Evolutionary conservation across 2,888 invertebrate species (phyloP).

Genomic region (Catocala nupta): DNA sequence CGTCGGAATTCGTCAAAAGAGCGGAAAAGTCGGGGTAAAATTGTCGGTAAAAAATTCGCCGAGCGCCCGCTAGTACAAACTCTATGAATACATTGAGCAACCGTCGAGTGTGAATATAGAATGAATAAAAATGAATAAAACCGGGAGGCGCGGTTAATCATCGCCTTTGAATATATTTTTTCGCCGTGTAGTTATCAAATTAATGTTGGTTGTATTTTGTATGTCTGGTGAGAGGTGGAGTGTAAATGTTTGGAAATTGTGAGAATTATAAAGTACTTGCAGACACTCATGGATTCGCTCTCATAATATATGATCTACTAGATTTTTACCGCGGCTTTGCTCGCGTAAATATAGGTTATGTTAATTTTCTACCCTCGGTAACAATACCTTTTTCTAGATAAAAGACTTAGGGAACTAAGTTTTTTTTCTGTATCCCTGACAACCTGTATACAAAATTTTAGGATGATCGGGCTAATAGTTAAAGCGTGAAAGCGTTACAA

Average conservation of each 20-base stretch:
- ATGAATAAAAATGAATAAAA: constrained; percentile 78
- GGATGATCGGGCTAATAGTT: no score
- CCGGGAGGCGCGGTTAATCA: constrained; percentile 70
- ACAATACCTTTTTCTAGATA: no score
- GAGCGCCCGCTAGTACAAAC: constrained; percentile 47
- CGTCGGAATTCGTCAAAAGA: constrained; percentile 67
- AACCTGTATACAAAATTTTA: no score
- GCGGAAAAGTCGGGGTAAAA: constrained; percentile 62
- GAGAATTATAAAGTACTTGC: no score
- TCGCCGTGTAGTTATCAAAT: constrained; percentile 53
- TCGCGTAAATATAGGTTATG: no score
- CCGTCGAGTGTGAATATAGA: constrained; percentile 75
- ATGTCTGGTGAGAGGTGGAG: constrained; percentile 21
- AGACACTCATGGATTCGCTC: no score
- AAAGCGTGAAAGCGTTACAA: no score
- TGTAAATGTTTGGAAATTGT: constrained; percentile 3
- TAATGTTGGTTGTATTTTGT: constrained; percentile 26
- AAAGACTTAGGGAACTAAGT: no score
- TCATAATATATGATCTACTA: no score
- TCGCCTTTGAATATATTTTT: constrained; percentile 71
- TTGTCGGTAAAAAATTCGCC: constrained; percentile 59
- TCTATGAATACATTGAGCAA: constrained; percentile 80
- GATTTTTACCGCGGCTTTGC: no score
- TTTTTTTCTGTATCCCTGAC: no score
- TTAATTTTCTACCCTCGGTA: no score